Conservation (phyloP, 2,888 invertebrate genomes). For the Calliopum simillimum region DNA sequence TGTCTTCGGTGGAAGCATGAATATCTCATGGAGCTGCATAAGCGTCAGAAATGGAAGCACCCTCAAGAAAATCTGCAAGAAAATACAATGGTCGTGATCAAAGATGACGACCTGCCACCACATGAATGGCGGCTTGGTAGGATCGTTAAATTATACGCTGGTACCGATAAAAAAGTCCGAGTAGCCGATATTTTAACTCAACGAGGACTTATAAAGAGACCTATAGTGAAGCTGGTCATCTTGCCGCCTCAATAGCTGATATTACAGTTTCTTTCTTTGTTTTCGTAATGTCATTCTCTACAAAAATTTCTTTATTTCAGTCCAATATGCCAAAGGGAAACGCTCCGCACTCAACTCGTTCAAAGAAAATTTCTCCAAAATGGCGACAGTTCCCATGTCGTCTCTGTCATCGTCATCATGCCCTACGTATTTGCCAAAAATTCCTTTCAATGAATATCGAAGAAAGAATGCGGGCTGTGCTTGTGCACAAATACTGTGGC, state of each 20-base stretch:
- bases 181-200: conserved; percentile 4
- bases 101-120: background rate
- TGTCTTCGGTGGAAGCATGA: background rate
- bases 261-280: background rate
- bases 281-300: background rate
- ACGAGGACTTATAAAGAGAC: background rate
- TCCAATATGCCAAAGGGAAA: no score
- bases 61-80: background rate
- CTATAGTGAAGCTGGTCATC: background rate
- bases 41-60: conserved; percentile 18
- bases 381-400: background rate
- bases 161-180: background rate
- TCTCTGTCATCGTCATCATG: background rate
- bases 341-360: background rate
- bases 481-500: background rate
- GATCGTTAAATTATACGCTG: background rate
- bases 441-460: background rate
- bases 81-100: conserved; percentile 14
- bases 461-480: background rate
- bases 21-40: background rate
- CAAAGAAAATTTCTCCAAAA: background rate
- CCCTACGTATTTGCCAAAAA: background rate
- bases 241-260: background rate
- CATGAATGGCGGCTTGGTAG: no score
- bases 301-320: background rate